phyloP scores from a whole-genome alignment of 2,113 vertebrate species.

The Amazona vittata region DNA sequence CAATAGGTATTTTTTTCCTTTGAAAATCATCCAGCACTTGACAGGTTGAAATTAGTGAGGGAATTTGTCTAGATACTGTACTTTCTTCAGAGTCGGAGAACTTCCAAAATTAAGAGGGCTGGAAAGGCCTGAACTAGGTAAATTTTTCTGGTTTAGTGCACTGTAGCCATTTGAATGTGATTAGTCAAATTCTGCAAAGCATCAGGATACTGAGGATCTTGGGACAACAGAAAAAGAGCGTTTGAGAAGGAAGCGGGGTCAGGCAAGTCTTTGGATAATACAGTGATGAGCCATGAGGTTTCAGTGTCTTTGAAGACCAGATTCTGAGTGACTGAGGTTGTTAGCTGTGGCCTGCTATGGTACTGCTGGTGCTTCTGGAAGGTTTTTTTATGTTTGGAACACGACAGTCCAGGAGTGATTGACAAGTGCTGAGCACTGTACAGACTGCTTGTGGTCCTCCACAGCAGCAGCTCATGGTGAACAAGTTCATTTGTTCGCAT shows the following conservation, averaged over 20 bases:
- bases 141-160: background rate
- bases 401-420: background rate
- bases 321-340: background rate
- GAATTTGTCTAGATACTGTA: background rate
- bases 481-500: background rate
- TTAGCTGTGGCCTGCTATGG: background rate
- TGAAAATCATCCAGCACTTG: background rate
- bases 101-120: background rate
- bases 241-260: background rate
- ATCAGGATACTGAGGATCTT: background rate
- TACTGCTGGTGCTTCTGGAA: background rate
- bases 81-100: background rate
- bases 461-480: background rate
- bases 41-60: background rate
- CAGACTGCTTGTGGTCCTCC: background rate
- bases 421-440: background rate
- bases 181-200: background rate
- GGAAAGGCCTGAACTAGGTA: background rate
- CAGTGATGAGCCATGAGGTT: background rate
- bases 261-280: background rate
- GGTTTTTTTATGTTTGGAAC: background rate
- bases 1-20: background rate
- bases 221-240: fast-evolving
- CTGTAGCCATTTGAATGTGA: background rate
- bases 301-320: background rate